phyloP scores from a whole-genome alignment of 1,140 invertebrate genomes.

The Drosophila eugracilis region DNA sequence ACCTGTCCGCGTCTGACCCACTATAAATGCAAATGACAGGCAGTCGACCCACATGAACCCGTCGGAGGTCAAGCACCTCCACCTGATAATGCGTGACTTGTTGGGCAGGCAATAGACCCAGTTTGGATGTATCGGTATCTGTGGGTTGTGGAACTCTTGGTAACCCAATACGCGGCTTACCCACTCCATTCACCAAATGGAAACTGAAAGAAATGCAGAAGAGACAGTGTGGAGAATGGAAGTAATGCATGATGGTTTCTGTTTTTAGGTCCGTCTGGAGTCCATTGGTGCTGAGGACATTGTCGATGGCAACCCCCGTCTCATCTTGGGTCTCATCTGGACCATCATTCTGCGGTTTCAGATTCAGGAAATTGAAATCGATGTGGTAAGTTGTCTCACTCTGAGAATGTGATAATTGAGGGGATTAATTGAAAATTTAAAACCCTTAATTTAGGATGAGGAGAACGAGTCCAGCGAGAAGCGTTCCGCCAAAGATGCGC shows the following conservation, averaged over 20 bases:
- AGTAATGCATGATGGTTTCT: constrained; percentile 34
- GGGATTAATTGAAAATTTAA: neutral
- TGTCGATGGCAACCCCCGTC: constrained; percentile 97
- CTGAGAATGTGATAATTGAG: too few relatives aligned
- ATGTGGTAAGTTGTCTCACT: constrained; percentile 90
- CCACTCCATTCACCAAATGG: constrained; percentile 2
- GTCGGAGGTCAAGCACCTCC: constrained; percentile 67
- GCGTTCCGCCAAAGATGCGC: constrained; percentile 99
- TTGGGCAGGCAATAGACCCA: constrained; percentile 38
- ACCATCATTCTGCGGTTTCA: constrained; percentile 98
- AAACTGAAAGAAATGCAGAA: constrained; percentile 25
- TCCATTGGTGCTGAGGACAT: constrained; percentile 99
- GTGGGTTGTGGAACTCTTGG: constrained; percentile 40
- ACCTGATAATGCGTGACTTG: constrained; percentile 79
- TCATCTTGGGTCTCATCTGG: constrained; percentile 99
- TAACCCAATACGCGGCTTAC: constrained; percentile 70
- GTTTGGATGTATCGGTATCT: constrained; percentile 36
- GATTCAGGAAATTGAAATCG: constrained; percentile 99
- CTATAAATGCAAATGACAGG: constrained; percentile 65
- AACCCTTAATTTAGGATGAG: constrained; percentile 90
- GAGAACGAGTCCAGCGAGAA: constrained; percentile 99
- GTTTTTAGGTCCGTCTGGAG: constrained; percentile 85
- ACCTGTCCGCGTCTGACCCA: constrained; percentile 58
- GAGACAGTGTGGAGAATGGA: constrained; percentile 34
- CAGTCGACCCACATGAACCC: constrained; percentile 22